Evolutionary conservation across 2,113 vertebrate species (phyloP), one percentile per base, ranked within the genome.

Genomic region (Coptodon bakossiorum): DNA sequence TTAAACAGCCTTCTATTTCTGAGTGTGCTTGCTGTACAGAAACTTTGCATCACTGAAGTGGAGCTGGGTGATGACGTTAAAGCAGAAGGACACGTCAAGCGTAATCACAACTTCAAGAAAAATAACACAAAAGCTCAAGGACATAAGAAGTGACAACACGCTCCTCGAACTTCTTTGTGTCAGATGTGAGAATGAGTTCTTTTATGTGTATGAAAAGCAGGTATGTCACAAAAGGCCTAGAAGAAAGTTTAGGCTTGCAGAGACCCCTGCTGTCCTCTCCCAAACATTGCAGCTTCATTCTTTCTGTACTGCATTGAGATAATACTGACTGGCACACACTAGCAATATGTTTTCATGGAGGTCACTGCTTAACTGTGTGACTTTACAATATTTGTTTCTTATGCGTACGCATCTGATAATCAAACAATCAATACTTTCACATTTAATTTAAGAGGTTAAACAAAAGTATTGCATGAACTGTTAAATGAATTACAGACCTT

Each of bases 71-170:
- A 36, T 85, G 84, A 90, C 45, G 43, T 73, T 48, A 71, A 57
- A 86, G 17, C 68, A 73, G 53, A 19, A 81, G 29, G 34, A n/a
- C n/a, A 6, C 27, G 36, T 27, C 16, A 22, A 81, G 71, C n/a
- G 16, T n/a, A 83, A 53, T 36, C 61, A 50, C 3, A 53, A 7
- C 13, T 52, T 71, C 1, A 53, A 71, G 9, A 81, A 78, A 90
- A 80, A 81, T 34, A 71, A 88, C 7, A 66, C 50, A 88, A 73
- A 85, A 68, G 48, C 85, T 86, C 88, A 94, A 92, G 91, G 92
- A 80, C 71, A 38, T 3, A 38, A 84, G 27, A n/a, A 53, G 52
- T 22, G 34, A 86, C 40, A 82, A 82, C 83, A 59, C 3, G 43
- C 71, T 84, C 36, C 9, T 59, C 31, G 13, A 22, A 82, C 43